These are phyloP conservation scores for Platygyra sinensis DNA, from an alignment of 64 coral and sea anemone genomes.

Conservation along the genomic window DNA sequence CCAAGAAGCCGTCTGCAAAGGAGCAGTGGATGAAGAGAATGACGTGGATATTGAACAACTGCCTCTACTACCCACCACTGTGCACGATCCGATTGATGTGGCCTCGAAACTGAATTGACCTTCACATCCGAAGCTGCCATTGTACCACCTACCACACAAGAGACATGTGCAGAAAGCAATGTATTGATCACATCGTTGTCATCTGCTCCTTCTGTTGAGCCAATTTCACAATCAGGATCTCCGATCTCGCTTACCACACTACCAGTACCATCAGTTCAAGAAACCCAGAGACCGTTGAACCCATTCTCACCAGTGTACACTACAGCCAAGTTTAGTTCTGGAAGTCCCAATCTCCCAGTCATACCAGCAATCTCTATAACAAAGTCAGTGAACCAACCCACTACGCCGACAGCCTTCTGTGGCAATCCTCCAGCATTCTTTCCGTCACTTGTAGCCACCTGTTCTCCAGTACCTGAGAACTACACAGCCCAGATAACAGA, in stretches of 20 bases:
- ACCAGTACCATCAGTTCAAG: background rate
- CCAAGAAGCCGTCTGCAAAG: slow-evolving; percentile 60
- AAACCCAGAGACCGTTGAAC: background rate
- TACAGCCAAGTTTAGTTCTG: background rate
- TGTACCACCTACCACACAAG: too few species aligned
- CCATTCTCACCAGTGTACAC: background rate
- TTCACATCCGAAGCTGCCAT: background rate
- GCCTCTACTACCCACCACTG: slow-evolving; percentile 10
- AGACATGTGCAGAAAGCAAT: too few species aligned
- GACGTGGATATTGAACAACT: background rate
- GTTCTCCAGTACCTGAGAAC: background rate
- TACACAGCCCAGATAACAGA: background rate
- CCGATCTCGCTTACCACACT: background rate
- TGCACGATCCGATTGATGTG: slow-evolving; percentile 30
- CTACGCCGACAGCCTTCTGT: background rate
- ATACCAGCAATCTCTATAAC: background rate
- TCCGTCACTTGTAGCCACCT: slow-evolving; percentile 23
- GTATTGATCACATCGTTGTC: too few species aligned
- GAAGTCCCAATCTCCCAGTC: background rate
- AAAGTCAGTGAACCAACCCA: background rate
- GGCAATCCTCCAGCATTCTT: slow-evolving; percentile 35
- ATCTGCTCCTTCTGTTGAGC: too few species aligned
- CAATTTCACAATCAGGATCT: too few species aligned
- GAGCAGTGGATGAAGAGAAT: slow-evolving; percentile 13
- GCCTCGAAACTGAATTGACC: background rate